Evolutionary conservation across 2,113 vertebrate genomes (phyloP), one percentile per base, ranked within the genome.

Genomic region (Engystomops pustulosus): DNA sequence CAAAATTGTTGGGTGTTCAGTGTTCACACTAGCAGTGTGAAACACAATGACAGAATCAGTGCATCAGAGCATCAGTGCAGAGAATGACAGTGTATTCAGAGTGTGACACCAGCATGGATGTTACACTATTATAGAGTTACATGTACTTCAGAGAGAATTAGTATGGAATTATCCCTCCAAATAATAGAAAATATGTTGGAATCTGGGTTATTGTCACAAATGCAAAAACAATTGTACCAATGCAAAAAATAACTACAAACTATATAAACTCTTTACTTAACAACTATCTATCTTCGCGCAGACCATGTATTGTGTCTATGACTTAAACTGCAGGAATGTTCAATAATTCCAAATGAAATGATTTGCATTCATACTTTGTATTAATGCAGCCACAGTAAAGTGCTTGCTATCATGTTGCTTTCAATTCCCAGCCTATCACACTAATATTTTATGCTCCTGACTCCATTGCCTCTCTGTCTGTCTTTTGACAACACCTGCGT

Each of bases 371-470:
- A 58, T 25, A 12, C 34, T 58, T 34, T 60, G 75, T 55, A 77
- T 55, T 78, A 41, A 78, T 78, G 34, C 20, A 41, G 51, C 53
- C 75, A 60, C 34, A 25, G 51, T 78, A 58, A 60, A 36, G 23
- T 53, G 45, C 23, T 49, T 30, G 70, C 3, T 62, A 41, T 80
- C 18, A 14, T 80, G 62, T 51, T 51, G 62, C 20, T 45, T 80
- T 80, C 77, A 80, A 68, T 80, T 80, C 79, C 62, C 79, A 51
- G 14, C 44, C 41, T 80, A 25, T 18, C 53, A 17, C 23, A 27
- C 44, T 74, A 49, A 80, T 49, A 34, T 80, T 65, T 62, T 68
- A 67, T 67, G 51, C 23, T 20, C 38, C 53, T 68, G 15, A 80
- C 27, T 47, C 44, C 62, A 69, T 67, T 49, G 62, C 27, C 23